phyloP scores from a whole-genome alignment of 2,113 vertebrate genomes.

The Rhodinocichla rosea region DNA sequence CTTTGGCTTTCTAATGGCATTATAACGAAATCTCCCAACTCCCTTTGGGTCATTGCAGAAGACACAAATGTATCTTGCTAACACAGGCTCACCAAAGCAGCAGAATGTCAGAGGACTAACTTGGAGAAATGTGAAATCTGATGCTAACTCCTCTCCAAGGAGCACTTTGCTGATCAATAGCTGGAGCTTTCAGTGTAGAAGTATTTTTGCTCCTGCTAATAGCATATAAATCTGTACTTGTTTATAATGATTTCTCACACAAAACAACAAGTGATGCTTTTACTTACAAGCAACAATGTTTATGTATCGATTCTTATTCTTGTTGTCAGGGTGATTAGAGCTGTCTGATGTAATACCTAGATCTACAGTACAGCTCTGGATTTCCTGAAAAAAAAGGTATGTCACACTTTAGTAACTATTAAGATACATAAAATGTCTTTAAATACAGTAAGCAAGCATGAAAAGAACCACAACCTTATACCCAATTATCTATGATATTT shows the following conservation, averaged over 20 bases:
- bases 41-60: neutral
- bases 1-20: slow-evolving; percentile 27
- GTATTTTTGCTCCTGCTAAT: neutral
- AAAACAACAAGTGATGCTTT: neutral
- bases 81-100: neutral
- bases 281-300: slow-evolving; percentile 94
- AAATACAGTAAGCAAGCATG: slow-evolving; percentile 45
- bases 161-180: neutral
- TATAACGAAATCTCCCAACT: neutral
- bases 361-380: slow-evolving; percentile 89
- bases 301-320: slow-evolving; percentile 91
- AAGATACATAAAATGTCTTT: slow-evolving; percentile 13
- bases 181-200: neutral
- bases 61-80: neutral
- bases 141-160: neutral
- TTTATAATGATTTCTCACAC: neutral
- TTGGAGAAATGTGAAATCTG: neutral
- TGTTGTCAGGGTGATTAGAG: slow-evolving; percentile 93
- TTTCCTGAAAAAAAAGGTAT: slow-evolving; percentile 78
- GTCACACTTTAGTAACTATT: neutral
- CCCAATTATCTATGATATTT: slow-evolving; percentile 57
- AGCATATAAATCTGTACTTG: neutral
- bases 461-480: slow-evolving; percentile 61
- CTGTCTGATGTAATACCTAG: slow-evolving; percentile 87
- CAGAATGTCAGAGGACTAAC: neutral